Conservation (phyloP, 2,113 vertebrate species). For the Syngnathoides biaculeatus region DNA sequence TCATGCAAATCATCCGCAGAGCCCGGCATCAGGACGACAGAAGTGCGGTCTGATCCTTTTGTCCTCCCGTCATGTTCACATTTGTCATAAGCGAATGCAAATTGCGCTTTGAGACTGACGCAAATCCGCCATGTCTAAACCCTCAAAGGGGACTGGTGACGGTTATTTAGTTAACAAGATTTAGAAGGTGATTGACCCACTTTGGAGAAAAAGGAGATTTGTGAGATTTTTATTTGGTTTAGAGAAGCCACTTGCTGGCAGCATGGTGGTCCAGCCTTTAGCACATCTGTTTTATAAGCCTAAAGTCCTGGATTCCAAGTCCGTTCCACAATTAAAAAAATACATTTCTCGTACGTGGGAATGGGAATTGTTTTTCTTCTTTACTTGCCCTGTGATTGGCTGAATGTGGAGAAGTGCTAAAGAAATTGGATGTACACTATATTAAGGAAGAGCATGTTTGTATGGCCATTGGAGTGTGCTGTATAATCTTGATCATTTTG, state of each 20-base stretch:
- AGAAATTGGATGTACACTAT: too few relatives aligned
- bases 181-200: conserved; percentile 66
- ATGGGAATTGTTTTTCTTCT: too few relatives aligned
- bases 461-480: too few relatives aligned
- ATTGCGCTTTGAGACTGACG: conserved; percentile 65
- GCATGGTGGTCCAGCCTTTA: background rate
- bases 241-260: conserved; percentile 4
- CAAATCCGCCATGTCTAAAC: conserved; percentile 68
- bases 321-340: too few relatives aligned
- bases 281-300: background rate
- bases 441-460: too few relatives aligned
- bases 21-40: conserved; percentile 50
- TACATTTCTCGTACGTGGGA: too few relatives aligned
- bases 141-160: conserved; percentile 55
- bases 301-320: too few relatives aligned
- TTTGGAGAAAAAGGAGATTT: conserved; percentile 14
- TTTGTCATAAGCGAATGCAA: conserved; percentile 69
- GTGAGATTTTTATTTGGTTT: background rate
- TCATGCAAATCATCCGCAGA: conserved; percentile 21
- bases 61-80: conserved; percentile 61
- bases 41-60: conserved; percentile 56
- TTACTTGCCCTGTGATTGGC: too few relatives aligned
- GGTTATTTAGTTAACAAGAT: conserved; percentile 65
- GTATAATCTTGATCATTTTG: too few relatives aligned
- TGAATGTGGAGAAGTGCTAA: too few relatives aligned